Evolutionary conservation across 2,797 vertebrate species (phyloP).

Genomic region (Pseudochirops cupreus): DNA sequence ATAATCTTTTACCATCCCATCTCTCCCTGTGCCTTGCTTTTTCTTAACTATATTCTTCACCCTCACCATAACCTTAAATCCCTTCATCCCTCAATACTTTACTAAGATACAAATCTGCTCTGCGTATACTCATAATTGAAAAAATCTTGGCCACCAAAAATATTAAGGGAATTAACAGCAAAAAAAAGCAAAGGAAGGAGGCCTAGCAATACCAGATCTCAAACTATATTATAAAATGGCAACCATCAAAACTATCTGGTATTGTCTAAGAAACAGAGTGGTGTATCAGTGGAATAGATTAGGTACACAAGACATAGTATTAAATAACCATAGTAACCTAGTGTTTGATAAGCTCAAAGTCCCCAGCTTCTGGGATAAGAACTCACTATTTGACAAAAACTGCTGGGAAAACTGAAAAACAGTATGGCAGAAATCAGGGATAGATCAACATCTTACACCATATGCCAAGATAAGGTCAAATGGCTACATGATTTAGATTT

Average conservation of each 20-base stretch:
- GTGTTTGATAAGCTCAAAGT: background rate
- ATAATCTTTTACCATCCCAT: background rate
- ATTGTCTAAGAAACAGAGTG: background rate
- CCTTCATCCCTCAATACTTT: background rate
- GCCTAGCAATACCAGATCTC: background rate
- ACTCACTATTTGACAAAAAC: background rate
- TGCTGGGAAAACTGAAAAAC: background rate
- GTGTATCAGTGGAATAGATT: background rate
- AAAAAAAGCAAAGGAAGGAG: background rate
- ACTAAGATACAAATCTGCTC: background rate
- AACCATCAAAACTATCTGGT: background rate
- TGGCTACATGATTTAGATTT: background rate
- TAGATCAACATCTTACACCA: background rate
- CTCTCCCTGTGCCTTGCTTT: background rate
- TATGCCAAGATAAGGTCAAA: background rate
- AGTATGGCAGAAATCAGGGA: background rate
- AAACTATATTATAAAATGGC: background rate
- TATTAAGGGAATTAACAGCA: background rate
- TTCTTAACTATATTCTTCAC: background rate
- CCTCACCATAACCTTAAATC: background rate
- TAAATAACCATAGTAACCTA: background rate
- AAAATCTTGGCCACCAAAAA: background rate
- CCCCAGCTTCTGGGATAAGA: background rate
- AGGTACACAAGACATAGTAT: background rate
- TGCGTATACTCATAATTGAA: background rate